Evolutionary conservation across 2,113 vertebrate species (phyloP), one percentile per base, ranked within the genome.

Genomic region (Lota lota): DNA sequence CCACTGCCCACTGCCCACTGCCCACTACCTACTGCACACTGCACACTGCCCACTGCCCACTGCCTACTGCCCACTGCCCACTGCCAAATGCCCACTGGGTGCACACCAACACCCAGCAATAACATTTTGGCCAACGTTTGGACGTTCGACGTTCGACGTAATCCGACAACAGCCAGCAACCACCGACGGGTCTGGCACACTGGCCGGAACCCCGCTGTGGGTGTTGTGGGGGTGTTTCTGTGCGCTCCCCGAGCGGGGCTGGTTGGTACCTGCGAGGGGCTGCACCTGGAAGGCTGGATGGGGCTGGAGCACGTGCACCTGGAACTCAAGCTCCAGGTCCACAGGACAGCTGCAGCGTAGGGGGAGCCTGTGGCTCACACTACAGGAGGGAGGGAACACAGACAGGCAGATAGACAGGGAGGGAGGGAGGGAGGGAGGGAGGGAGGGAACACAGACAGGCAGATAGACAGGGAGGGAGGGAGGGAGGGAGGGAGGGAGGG

Each of bases 311-410:
- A 93, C 76, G n/a, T 87, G 75, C 69, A 97, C 84, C 66, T 92
- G 90, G 77, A 97, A 98, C 74, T 97, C 94, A 73, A 98, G 98
- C 87, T 96, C 96, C 64, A 98, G 98, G 87, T 96, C 96, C 64
- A 95, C 72, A 8, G 97, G 95, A 70, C 94, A 96, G 90, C 94
- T 95, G 92, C 97, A 97, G 68, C 92, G 92, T 82, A 99, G 79
- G 4, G 94, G 94, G 85, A 99, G 93, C 61, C 85, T 77, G n/a
- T 87, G 92, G 18, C 81, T 80, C 79, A 84, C 51, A 3, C 85
- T 92, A 51, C n/a, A 67, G 22, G 84, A 76, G 82, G 28, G 28
- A 54, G 59, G 82, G 40, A 14, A 54, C 56, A 62, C 22, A 18
- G 47, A 60, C 7, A 68, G 62, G 84, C 66, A 64, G 70, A 87